Percentiles rank a stretch among this genome's conserved stretches.
These are phyloP conservation scores for Oxycera nigricornis DNA, from an alignment of 2,888 invertebrate species.

Conservation along the genomic window DNA sequence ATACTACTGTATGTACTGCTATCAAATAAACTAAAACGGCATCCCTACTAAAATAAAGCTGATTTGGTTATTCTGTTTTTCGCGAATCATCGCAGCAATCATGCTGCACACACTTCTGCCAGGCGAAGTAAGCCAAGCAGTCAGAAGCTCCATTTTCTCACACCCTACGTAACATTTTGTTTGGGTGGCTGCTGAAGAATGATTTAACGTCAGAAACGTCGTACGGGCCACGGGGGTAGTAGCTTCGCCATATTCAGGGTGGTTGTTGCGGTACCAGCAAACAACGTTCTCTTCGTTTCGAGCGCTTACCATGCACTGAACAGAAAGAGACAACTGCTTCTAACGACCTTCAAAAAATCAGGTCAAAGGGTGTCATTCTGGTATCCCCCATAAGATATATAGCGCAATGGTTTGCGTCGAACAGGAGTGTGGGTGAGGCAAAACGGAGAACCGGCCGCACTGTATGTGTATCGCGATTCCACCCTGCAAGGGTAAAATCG, in stretches of 20 bases:
- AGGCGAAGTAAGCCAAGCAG: not conserved
- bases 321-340: constrained; percentile 26
- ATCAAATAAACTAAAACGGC: too few relatives aligned
- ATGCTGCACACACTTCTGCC: not conserved
- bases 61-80: too few relatives aligned
- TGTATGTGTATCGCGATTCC: not conserved
- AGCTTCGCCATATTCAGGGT: not conserved
- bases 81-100: not conserved
- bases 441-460: not conserved
- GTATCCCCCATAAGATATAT: constrained; percentile 39
- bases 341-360: constrained; percentile 51
- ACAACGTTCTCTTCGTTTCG: not conserved
- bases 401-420: not conserved
- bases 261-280: not conserved
- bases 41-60: too few relatives aligned
- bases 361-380: constrained; percentile 49
- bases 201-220: not conserved
- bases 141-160: not conserved
- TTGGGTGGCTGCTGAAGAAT: constrained; percentile 15
- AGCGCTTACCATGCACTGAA: not conserved
- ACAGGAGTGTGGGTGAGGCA: not conserved
- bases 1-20: too few relatives aligned
- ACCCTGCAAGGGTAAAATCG: not conserved
- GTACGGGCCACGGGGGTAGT: not conserved
- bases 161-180: constrained; percentile 14